Evolutionary conservation across 2,113 vertebrate genomes (phyloP).

Genomic region (Lophochroa leadbeateri): DNA sequence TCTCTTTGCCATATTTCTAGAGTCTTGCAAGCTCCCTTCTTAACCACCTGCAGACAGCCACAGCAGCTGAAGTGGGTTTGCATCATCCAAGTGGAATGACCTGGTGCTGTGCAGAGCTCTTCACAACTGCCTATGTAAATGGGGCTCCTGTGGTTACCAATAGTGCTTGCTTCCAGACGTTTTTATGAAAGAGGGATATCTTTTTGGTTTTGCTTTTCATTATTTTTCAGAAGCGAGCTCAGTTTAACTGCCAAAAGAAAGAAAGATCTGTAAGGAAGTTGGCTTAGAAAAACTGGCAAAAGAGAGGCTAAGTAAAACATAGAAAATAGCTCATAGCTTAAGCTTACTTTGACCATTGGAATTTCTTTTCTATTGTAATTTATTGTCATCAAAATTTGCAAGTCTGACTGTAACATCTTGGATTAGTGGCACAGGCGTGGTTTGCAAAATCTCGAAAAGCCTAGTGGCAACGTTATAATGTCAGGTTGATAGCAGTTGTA

Average conservation of each 20-base stretch:
- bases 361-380: not conserved
- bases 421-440: not conserved
- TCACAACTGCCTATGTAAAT: accelerated
- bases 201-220: not conserved
- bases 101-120: not conserved
- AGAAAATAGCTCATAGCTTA: not conserved
- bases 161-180: not conserved
- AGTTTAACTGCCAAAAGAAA: not conserved
- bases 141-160: not conserved
- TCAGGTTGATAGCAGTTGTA: slow-evolving; percentile 9
- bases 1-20: not conserved
- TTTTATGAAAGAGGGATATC: not conserved
- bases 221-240: not conserved
- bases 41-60: not conserved
- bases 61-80: accelerated
- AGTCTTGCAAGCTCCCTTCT: not conserved
- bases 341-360: not conserved
- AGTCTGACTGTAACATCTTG: not conserved
- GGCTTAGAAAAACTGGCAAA: not conserved
- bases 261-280: not conserved
- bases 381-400: not conserved
- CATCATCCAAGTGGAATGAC: not conserved
- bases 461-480: not conserved
- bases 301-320: not conserved
- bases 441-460: not conserved